These are phyloP conservation scores for Plestiodon gilberti DNA, from an alignment of 2,113 vertebrate species.

Conservation along the genomic window DNA sequence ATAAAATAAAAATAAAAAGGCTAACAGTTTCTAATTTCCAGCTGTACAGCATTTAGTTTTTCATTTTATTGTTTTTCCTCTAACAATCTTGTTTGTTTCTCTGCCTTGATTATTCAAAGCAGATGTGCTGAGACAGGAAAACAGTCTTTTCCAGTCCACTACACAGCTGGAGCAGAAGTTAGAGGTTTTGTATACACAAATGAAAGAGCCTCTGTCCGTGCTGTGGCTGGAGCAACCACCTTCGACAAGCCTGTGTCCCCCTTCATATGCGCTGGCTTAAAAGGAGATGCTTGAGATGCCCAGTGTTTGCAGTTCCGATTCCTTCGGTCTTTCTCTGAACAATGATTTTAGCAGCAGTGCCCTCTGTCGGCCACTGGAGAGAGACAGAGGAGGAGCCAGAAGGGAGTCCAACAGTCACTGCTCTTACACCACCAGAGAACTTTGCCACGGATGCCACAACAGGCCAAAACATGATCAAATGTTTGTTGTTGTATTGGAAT, in stretches of 20 bases:
- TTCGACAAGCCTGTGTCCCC: background rate
- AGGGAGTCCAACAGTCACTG: rapidly evolving
- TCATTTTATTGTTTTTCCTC: constrained; percentile 33
- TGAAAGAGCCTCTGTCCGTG: background rate
- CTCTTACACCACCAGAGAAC: background rate
- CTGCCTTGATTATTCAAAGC: constrained; percentile 37
- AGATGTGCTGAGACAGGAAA: constrained; percentile 32
- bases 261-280: background rate
- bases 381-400: rapidly evolving
- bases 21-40: constrained; percentile 28
- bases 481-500: background rate
- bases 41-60: constrained; percentile 15
- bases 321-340: background rate
- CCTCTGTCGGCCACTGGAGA: constrained; percentile 63
- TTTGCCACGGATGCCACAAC: background rate
- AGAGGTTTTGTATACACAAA: background rate
- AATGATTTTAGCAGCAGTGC: constrained; percentile 60
- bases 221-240: constrained; percentile 5
- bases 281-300: background rate
- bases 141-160: constrained; percentile 11
- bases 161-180: constrained; percentile 22
- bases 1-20: too few relatives aligned
- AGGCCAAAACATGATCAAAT: background rate
- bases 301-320: background rate
- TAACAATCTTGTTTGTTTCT: constrained; percentile 44